Base-by-base conservation (phyloP, 2,113 vertebrate genomes). In the Uria aalge region DNA sequence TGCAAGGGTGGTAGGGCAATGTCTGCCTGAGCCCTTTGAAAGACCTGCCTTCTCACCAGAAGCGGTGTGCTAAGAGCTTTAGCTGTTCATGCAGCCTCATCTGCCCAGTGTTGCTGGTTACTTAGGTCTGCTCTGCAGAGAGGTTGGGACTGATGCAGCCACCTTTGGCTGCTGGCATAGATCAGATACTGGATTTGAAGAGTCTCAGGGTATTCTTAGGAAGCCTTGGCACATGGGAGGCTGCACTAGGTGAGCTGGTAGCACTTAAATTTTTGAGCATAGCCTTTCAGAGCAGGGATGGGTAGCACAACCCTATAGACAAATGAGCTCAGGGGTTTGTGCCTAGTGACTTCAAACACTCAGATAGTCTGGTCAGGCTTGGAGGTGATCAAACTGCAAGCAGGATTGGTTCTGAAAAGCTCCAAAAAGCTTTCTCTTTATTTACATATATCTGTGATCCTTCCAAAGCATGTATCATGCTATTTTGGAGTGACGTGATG, bases 1-100 rank as follows among this genome's bases (percentile, higher is more conserved):
- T 76, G 21, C 16, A 18, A 20, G 36, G 12, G 16, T 47, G 52
- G 29, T 29, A 34, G 17, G 27, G 13, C 0, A 0, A 0, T 67
- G 11, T 56, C 48, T 71, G 29, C 29, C n/a, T 50, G 41, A 85
- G 45, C 38, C 32, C 45, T 82, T 40, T 64, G 66, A 18, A 41
- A 45, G 27, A 38, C 4, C 14, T 74, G 9, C 27, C 20, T 75
- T 48, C 12, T 47, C 21, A 53, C 18, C 30, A 17, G 24, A 30
- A 18, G 8, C 52, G 56, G 16, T n/a, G 48, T 72, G 53, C 38
- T 32, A 6, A 34, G 62, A 56, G 20, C 71, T 85, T 38, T 4
- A 47, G 41, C 15, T 53, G 10, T 23, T 77, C 4, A 0, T 29
- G 43, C 22, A 56, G 40, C 40, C 47, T 72, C 2, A 0, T 76